Evolutionary conservation across 2,888 invertebrate genomes (phyloP).

Genomic region (Andrena minutula): DNA sequence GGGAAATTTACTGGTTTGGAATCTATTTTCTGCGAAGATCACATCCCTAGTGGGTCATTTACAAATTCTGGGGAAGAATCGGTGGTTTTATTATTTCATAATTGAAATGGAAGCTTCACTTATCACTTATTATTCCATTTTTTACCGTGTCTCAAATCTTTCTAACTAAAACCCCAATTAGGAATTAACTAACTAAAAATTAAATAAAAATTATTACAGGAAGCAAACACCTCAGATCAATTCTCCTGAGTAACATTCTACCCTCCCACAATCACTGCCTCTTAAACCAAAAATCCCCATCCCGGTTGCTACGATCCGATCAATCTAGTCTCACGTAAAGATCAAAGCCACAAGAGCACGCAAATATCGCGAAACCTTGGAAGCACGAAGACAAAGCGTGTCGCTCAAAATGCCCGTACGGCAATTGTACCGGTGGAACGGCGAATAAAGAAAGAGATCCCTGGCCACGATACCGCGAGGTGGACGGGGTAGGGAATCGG

Average conservation of each 20-base stretch:
- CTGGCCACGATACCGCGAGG: conserved; percentile 24
- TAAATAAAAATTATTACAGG: too few species aligned
- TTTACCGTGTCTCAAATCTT: background rate
- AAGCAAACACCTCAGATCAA: too few species aligned
- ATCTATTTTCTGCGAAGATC: background rate
- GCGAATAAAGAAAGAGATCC: conserved; percentile 44
- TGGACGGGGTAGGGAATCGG: conserved; percentile 44
- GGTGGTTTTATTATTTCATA: background rate
- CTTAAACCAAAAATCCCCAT: too few species aligned
- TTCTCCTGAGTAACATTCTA: too few species aligned
- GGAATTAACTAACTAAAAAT: too few species aligned
- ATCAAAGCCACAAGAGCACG: background rate
- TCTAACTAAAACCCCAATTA: background rate
- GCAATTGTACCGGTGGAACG: conserved; percentile 19
- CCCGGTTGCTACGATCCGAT: too few species aligned
- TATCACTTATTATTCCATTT: too few species aligned
- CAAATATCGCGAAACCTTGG: background rate
- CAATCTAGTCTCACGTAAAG: background rate
- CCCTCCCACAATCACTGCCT: too few species aligned
- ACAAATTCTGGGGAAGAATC: background rate
- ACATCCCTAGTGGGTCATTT: background rate
- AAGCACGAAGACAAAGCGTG: conserved; percentile 27
- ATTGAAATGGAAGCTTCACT: background rate
- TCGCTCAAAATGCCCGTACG: conserved; percentile 7
- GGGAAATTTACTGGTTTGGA: background rate